Conservation (phyloP, 1,140 invertebrate genomes). For the Latrodectus geometricus region DNA sequence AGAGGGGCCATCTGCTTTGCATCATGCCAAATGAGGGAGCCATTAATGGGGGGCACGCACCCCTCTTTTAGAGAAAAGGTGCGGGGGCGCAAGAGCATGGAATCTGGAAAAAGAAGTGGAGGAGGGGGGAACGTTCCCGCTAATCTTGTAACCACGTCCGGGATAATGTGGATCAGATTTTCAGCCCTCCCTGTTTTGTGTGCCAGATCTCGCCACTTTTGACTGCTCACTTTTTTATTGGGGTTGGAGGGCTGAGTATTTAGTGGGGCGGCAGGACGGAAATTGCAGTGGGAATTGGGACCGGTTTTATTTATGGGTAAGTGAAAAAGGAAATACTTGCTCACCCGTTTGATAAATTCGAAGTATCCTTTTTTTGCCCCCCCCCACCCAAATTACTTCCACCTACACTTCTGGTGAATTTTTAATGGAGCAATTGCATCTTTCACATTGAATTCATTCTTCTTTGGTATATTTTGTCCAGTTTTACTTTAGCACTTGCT, state of each 20-base stretch:
- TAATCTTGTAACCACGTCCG: constrained; percentile 45
- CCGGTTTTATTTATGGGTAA: constrained; percentile 29
- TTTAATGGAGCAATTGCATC: too few relatives aligned
- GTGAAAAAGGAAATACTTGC: constrained; percentile 17
- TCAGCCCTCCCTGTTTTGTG: background rate
- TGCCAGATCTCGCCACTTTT: background rate
- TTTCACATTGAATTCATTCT: too few relatives aligned
- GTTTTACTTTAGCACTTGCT: too few relatives aligned
- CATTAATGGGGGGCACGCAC: constrained; percentile 46
- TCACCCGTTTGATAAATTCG: background rate
- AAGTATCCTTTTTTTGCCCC: background rate
- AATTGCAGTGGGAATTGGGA: constrained; percentile 1
- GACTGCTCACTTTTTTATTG: constrained; percentile 44
- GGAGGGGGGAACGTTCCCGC: background rate
- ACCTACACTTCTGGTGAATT: too few relatives aligned
- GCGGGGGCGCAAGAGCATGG: background rate
- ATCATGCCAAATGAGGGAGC: constrained; percentile 48
- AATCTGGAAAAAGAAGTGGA: background rate
- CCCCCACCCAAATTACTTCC: too few relatives aligned
- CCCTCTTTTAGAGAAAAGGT: constrained; percentile 15
- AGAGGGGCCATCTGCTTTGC: constrained; percentile 47
- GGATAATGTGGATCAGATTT: constrained; percentile 37
- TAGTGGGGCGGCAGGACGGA: background rate
- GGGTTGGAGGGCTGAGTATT: background rate
- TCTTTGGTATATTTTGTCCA: too few relatives aligned